phyloP scores from a whole-genome alignment of 2,888 invertebrate genomes.

The Hyposoter dolosus region DNA sequence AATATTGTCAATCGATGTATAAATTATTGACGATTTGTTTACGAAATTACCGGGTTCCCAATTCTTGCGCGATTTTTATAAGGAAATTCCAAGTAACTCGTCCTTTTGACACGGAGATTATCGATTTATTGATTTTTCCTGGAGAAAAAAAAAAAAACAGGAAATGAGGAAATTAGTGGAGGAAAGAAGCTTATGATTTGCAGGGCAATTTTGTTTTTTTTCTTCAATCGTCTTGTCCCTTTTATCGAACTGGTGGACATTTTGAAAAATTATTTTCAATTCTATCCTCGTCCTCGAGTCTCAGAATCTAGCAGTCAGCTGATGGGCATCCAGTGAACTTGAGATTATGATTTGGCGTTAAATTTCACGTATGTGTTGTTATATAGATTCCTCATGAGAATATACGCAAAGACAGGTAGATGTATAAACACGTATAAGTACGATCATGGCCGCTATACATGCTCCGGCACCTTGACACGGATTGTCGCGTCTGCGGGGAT shows the following conservation, averaged over 20 bases:
- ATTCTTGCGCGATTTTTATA: background rate
- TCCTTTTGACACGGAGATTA: background rate
- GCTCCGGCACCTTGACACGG: constrained; percentile 82
- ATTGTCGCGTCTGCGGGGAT: constrained; percentile 69
- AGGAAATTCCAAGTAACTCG: background rate
- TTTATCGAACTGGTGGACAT: too few relatives aligned
- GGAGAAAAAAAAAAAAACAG: background rate
- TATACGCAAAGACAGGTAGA: constrained; percentile 43
- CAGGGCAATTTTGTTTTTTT: too few relatives aligned
- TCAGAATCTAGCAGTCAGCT: background rate
- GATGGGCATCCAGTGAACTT: constrained; percentile 1
- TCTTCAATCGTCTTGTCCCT: too few relatives aligned
- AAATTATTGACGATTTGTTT: constrained; percentile 3
- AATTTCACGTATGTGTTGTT: constrained; percentile 3
- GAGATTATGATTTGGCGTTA: background rate
- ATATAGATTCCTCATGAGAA: background rate
- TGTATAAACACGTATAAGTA: constrained; percentile 67
- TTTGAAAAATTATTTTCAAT: background rate
- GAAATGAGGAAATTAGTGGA: background rate
- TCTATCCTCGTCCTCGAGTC: background rate
- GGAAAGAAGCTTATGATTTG: background rate
- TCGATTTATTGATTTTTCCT: background rate
- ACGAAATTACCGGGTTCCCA: background rate
- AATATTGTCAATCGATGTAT: background rate
- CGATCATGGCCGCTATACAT: constrained; percentile 76